Base-by-base conservation (phyloP, 2,113 vertebrate species). In the Xenopus borealis region DNA sequence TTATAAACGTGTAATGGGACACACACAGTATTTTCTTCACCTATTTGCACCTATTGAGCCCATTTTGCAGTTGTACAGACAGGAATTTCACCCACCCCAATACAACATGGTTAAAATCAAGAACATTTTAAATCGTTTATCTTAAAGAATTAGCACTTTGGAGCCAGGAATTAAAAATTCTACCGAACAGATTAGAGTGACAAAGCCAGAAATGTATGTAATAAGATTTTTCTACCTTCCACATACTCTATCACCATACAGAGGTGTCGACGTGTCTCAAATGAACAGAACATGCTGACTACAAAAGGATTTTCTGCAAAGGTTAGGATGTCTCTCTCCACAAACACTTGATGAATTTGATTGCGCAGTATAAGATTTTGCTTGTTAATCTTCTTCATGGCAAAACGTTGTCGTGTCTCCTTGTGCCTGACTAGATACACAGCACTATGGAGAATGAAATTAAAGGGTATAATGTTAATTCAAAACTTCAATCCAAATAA, bases 171-270 rank as follows among this genome's bases (percentile, higher is more conserved):
- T 9, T 0, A 4, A 40, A 40, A 20, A 20, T 16, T 55, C 52
- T 55, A 55, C 52, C 33, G 1, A 7, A 40, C 8, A 40, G 33
- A 4, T 6, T 6, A 7, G 33, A 40, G 33, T 40, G 33, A 40
- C 33, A 40, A 40, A 19, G 10, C 17, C n/a, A n/a, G 20, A 59
- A 17, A 59, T 4, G n/a, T 1, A 59, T 40, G 33, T 6, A 40
- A 40, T 6, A 62, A 17, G 3, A 8, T 66, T 0, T 19, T 1
- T 80, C 79, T 82, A 97, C 97, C 97, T 95, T 99, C 97, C 79
- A 99, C 97, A 0, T 98, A 99, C 82, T 99, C 97, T 95, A 98
- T 96, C 82, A 98, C 97, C 97, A 98, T 96, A 87, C 97, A 99
- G 57, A 99, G 92, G 83, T 99, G 97, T 2, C 96, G 87, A 5